phyloP scores from a whole-genome alignment of 37 sponge, comb jelly and placozoan species.

The Tethya wilhelma region DNA sequence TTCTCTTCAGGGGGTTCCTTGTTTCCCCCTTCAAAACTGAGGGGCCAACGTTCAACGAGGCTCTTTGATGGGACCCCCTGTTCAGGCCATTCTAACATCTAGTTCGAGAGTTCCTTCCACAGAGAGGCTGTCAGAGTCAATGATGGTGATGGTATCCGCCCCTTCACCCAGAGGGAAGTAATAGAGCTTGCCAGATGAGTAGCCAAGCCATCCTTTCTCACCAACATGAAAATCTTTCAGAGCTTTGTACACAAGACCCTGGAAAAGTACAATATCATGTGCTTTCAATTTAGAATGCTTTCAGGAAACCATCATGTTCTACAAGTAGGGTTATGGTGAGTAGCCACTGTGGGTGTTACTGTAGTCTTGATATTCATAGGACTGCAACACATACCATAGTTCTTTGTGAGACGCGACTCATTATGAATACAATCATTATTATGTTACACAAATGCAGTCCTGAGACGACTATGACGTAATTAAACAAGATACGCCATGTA shows the following conservation, averaged over 20 bases:
- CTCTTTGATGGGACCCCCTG: slow-evolving; percentile 51
- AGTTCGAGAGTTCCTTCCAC: slow-evolving; percentile 39
- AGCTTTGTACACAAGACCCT: slow-evolving; percentile 1
- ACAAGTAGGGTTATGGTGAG: too few relatives aligned
- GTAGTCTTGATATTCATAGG: too few relatives aligned
- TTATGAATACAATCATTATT: too few relatives aligned
- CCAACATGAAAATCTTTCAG: not conserved
- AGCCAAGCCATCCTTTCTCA: slow-evolving; percentile 12
- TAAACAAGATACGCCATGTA: too few relatives aligned
- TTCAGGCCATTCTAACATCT: slow-evolving; percentile 63
- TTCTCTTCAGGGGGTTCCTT: not conserved
- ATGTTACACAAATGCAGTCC: too few relatives aligned
- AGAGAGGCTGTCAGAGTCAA: slow-evolving; percentile 60
- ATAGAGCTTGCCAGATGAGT: slow-evolving; percentile 57
- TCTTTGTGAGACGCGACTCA: too few relatives aligned
- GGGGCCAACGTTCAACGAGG: slow-evolving; percentile 59
- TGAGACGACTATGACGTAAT: too few relatives aligned
- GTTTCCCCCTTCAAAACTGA: slow-evolving; percentile 3
- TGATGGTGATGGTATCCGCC: slow-evolving; percentile 45
- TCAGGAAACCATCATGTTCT: too few relatives aligned
- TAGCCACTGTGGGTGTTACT: too few relatives aligned
- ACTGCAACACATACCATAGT: too few relatives aligned
- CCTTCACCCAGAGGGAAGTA: slow-evolving; percentile 50
- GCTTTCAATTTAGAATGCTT: too few relatives aligned
- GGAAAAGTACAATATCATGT: too few relatives aligned